These are phyloP conservation scores for Ophioninae sp. DNA, from an alignment of 2,888 invertebrate species.

Conservation along the genomic window DNA sequence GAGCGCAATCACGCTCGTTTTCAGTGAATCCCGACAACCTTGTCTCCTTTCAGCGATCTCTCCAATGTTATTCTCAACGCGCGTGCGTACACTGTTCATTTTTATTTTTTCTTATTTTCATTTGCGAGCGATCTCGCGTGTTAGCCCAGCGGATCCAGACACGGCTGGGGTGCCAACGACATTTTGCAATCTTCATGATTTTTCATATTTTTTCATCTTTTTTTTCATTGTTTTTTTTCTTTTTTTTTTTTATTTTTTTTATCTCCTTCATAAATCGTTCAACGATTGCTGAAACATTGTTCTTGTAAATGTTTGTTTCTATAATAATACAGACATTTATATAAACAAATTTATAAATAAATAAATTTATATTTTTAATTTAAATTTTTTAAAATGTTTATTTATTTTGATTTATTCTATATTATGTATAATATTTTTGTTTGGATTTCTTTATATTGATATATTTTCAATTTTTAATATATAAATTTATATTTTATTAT, in stretches of 20 bases:
- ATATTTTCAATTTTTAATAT: too few species aligned
- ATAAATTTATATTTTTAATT: too few species aligned
- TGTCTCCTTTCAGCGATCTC: slow-evolving; percentile 58
- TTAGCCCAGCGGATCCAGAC: slow-evolving; percentile 33
- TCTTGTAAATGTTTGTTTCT: too few species aligned
- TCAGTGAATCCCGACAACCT: slow-evolving; percentile 56
- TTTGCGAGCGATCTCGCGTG: not conserved
- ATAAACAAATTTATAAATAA: too few species aligned
- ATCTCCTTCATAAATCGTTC: too few species aligned
- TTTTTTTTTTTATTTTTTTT: not conserved
- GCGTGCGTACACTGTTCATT: not conserved
- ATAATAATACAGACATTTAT: too few species aligned
- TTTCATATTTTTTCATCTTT: not conserved
- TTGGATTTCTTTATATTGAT: too few species aligned
- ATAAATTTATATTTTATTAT: too few species aligned
- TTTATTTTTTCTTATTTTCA: not conserved
- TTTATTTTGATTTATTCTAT: too few species aligned
- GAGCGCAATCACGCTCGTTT: slow-evolving; percentile 37
- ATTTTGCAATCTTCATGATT: slow-evolving; percentile 43
- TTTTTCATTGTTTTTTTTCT: not conserved
- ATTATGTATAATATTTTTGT: too few species aligned
- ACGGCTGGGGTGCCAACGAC: not conserved
- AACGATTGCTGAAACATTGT: too few species aligned
- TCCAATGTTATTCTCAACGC: slow-evolving; percentile 42
- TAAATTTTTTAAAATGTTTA: too few species aligned